Percentiles rank a stretch among this genome's conserved stretches.
Conservation (phyloP, 2,113 vertebrate genomes). For the Turnix velox region DNA sequence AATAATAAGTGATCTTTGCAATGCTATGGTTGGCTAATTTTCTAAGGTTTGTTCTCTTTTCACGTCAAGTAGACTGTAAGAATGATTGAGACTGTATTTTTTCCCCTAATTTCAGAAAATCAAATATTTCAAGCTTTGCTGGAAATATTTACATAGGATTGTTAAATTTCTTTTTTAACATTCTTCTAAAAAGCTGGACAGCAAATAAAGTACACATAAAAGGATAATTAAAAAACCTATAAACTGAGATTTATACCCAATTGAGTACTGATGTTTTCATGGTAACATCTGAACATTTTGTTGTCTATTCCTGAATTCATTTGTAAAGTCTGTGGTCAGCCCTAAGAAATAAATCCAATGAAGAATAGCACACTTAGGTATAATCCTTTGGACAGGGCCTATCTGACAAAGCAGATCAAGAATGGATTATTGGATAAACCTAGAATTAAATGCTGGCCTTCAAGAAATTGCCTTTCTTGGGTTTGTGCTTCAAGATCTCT, state of each 20-base stretch:
- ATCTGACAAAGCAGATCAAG: background rate
- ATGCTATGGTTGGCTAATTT: background rate
- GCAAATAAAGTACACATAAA: background rate
- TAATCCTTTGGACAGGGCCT: constrained; percentile 28
- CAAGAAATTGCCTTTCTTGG: constrained; percentile 14
- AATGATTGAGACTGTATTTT: background rate
- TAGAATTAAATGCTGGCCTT: constrained; percentile 15
- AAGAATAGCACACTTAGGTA: constrained; percentile 10
- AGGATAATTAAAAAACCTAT: background rate
- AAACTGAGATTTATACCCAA: background rate
- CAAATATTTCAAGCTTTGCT: background rate
- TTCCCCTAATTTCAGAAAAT: background rate
- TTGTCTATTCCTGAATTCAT: background rate
- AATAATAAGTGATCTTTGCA: background rate
- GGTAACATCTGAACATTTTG: background rate
- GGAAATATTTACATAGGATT: background rate
- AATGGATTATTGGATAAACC: constrained; percentile 34
- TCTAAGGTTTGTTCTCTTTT: background rate
- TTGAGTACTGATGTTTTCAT: background rate
- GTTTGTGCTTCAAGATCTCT: constrained; percentile 26
- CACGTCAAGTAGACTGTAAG: background rate
- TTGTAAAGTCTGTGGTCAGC: background rate
- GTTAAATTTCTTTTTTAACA: background rate
- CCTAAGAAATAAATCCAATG: constrained; percentile 25
- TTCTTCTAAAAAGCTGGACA: background rate